phyloP scores from a whole-genome alignment of 2,888 invertebrate genomes.

The Endotricha flammealis region DNA sequence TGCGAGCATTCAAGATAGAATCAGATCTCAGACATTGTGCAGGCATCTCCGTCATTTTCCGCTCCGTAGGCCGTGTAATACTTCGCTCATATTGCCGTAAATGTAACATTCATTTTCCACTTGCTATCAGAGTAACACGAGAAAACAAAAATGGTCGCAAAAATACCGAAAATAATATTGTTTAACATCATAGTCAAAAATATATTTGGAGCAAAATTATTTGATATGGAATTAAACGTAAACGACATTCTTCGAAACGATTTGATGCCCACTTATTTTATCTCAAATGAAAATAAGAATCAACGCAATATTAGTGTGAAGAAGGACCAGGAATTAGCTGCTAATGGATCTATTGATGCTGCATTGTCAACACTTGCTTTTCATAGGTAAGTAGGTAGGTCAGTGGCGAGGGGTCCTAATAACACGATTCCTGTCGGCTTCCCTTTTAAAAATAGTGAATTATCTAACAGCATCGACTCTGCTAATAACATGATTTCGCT shows the following conservation, averaged over 20 bases:
- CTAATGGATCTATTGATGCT: slow-evolving; percentile 79
- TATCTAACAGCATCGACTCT: too few species aligned
- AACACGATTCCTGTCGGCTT: too few species aligned
- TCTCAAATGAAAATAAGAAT: slow-evolving; percentile 57
- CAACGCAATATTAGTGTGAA: slow-evolving; percentile 24
- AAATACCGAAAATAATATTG: slow-evolving; percentile 11
- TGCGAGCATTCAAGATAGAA: slow-evolving; percentile 31
- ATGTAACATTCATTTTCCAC: slow-evolving; percentile 28
- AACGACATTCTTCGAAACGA: slow-evolving; percentile 84
- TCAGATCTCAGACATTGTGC: too few species aligned
- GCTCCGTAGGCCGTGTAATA: slow-evolving; percentile 64
- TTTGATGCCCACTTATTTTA: slow-evolving; percentile 82
- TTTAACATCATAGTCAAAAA: slow-evolving; percentile 9
- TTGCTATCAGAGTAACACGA: slow-evolving; percentile 17
- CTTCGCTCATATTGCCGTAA: slow-evolving; percentile 24
- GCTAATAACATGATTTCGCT: too few species aligned
- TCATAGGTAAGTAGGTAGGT: slow-evolving; percentile 80
- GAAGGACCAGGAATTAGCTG: slow-evolving; percentile 15
- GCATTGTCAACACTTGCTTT: slow-evolving; percentile 82
- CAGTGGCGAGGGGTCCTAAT: too few species aligned
- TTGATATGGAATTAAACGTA: slow-evolving; percentile 68
- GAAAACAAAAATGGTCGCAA: slow-evolving; percentile 17
- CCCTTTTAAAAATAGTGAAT: too few species aligned
- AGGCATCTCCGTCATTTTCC: slow-evolving; percentile 62
- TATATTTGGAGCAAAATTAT: slow-evolving; percentile 28